Conservation (phyloP, 2,888 invertebrate species). For the Hypercompe scribonia region DNA sequence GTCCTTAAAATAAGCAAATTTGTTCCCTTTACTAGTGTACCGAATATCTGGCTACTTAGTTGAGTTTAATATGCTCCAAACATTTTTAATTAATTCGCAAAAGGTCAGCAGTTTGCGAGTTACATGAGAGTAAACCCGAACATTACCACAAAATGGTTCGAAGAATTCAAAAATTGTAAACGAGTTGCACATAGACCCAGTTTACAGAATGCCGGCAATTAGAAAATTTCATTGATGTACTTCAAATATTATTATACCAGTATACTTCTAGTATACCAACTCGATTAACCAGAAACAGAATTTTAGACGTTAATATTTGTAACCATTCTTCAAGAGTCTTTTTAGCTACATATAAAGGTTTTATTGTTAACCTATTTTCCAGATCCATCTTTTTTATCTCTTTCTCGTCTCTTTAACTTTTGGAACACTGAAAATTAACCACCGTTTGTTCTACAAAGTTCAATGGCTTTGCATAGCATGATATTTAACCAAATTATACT, state of each 20-base stretch:
- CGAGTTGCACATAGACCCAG: not conserved
- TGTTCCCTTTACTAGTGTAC: not conserved
- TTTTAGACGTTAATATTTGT: not conserved
- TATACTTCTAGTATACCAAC: not conserved
- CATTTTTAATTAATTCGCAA: conserved; percentile 3
- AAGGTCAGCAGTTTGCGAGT: conserved; percentile 2
- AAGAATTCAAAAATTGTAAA: conserved; percentile 6
- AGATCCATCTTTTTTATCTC: no score
- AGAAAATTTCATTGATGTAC: not conserved
- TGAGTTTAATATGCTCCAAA: not conserved
- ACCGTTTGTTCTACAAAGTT: no score
- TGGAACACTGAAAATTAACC: no score
- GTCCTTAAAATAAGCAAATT: not conserved
- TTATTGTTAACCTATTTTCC: no score
- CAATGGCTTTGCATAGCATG: no score
- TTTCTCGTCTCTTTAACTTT: no score
- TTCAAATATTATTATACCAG: not conserved
- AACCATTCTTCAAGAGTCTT: not conserved
- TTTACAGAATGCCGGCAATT: not conserved
- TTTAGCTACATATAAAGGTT: not conserved
- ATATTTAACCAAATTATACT: no score
- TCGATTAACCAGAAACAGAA: not conserved
- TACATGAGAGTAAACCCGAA: not conserved
- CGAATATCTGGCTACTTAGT: not conserved
- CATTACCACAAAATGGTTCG: not conserved